A percentile compares a stretch with the other conserved stretches of the same genome.
phyloP scores from a whole-genome alignment of 2,113 vertebrate genomes.

The Pongo abelii region DNA sequence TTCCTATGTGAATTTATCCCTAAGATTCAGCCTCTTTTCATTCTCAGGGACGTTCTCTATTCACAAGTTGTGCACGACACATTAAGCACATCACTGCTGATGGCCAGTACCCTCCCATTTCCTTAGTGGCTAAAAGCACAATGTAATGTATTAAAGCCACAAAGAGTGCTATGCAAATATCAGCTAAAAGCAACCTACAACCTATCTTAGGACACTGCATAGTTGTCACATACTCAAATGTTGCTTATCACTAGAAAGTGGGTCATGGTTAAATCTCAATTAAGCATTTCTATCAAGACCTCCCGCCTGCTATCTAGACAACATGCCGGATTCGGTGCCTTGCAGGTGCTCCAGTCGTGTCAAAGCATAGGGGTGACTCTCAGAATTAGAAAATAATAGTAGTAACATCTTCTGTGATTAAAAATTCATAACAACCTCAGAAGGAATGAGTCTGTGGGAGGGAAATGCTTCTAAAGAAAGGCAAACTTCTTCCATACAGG shows the following conservation, averaged over 20 bases:
- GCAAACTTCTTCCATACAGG: not conserved
- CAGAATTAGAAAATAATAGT: not conserved
- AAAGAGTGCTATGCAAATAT: not conserved
- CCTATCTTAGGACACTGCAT: not conserved
- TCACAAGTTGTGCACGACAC: not conserved
- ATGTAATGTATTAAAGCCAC: not conserved
- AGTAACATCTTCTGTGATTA: not conserved
- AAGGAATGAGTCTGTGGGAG: not conserved
- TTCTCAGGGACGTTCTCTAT: not conserved
- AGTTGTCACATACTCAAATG: not conserved
- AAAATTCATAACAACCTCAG: not conserved
- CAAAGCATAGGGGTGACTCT: not conserved
- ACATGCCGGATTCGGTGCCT: not conserved
- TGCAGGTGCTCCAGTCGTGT: not conserved
- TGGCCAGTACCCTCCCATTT: not conserved
- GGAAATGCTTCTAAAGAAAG: not conserved
- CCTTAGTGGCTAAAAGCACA: not conserved
- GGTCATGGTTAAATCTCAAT: not conserved
- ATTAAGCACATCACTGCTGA: not conserved
- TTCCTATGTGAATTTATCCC: not conserved
- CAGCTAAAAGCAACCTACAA: not conserved
- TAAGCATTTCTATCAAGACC: not conserved
- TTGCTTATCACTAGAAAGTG: not conserved
- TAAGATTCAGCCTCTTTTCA: not conserved
- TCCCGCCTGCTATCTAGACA: not conserved